Evolutionary conservation across 2,113 vertebrate species (phyloP).

Genomic region (Danionella cerebrum): DNA sequence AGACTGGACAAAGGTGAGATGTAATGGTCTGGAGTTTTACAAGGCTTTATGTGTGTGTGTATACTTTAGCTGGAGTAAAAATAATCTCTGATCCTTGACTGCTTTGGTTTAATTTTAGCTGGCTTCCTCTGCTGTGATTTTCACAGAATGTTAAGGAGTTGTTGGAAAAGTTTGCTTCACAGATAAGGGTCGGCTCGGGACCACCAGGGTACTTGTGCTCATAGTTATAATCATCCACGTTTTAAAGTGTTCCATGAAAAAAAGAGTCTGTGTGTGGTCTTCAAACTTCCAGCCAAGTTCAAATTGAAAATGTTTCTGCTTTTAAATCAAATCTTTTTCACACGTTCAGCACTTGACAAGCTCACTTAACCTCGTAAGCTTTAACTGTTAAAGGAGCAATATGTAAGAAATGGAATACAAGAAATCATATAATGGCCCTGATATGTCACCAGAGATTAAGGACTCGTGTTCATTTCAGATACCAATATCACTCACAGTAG

Average conservation of each 20-base stretch:
- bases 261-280: background rate
- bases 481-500: background rate
- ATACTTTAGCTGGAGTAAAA: background rate
- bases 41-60: background rate
- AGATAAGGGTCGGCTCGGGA: background rate
- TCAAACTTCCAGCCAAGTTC: background rate
- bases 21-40: background rate
- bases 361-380: too few species aligned
- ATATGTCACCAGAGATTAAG: background rate
- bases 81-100: background rate
- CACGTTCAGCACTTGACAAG: too few species aligned
- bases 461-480: background rate
- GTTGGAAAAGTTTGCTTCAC: background rate
- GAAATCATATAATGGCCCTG: background rate
- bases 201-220: background rate
- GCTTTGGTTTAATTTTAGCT: background rate
- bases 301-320: too few species aligned
- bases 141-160: background rate
- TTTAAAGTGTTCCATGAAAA: too few species aligned
- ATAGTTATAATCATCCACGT: background rate
- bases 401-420: background rate
- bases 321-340: too few species aligned
- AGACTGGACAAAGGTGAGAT: constrained; percentile 3
- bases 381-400: background rate
- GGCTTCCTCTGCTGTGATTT: background rate